Base-by-base conservation (phyloP, 2,888 invertebrate genomes). In the Gymnosoma rotundatum region DNA sequence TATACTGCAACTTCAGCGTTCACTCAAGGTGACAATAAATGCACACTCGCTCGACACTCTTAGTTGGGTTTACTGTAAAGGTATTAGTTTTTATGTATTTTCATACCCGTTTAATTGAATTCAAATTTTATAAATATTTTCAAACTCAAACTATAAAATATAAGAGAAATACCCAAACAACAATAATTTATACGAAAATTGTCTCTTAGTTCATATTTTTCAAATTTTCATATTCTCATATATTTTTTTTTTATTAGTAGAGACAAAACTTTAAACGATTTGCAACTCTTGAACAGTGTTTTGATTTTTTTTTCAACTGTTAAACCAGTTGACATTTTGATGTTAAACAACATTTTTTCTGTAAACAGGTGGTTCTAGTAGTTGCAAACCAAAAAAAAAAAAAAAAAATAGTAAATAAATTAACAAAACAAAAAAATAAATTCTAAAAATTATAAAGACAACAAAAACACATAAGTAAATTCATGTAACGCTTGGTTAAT, bases 291-390 rank as follows among this genome's bases (percentile, higher is more conserved):
- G 45, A 10, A 45, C 32, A 61, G 54, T 25, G 25, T 42, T 16
- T 50, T 50, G 8, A 9, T 9, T 52, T 7, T 52, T 18, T 52
- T 67, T 20, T 54, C 42, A 42, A 52, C 66, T 83, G 78, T 83
- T 74, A 78, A 83, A 78, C 63, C 81, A 70, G 81, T 84, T 84
- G 84, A 81, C 81, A 84, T 84, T 84, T 81, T 64, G 60, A 84
- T 84, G 84, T 81, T 84, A 81, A 81, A 78, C 84, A 84, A 84
- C 84, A 84, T 84, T 81, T 81, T 64, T 73, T 50, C 78, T 83
- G 83, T 78, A 67, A 74, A 74, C 83, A 78, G 67, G 78, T 72
- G 78, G 78, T 81, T 75, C 54, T 78, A 38, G 73, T 63, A 18
- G 58, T 75, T 48, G 21, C 36, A 73, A 42, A 76, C 20, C 32